A percentile compares a stretch with the other conserved stretches of the same genome.
These are phyloP conservation scores for Neotoxoptera formosana DNA, from an alignment of 1,140 invertebrate species.

Conservation along the genomic window DNA sequence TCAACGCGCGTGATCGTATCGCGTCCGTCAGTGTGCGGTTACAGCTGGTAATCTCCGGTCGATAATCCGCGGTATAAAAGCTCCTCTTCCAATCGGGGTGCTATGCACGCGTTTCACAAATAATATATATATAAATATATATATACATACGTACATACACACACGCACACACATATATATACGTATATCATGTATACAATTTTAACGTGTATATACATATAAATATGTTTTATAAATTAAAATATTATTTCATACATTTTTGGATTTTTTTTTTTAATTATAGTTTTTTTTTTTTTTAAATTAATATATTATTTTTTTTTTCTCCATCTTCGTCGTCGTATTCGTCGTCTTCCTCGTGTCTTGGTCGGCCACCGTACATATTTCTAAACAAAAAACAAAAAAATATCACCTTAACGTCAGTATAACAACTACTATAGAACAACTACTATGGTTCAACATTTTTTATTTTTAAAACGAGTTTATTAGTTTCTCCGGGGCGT, in stretches of 20 bases:
- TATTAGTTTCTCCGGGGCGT: background rate
- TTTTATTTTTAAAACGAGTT: background rate
- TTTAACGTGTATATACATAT: constrained; percentile 19
- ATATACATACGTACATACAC: background rate
- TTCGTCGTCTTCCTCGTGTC: background rate
- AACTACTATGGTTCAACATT: background rate
- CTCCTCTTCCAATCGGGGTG: background rate
- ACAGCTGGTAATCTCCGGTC: background rate
- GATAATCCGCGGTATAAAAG: background rate
- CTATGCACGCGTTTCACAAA: background rate
- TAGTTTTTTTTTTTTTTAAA: background rate
- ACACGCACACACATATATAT: background rate
- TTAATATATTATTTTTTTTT: constrained; percentile 29
- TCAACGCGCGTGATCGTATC: background rate
- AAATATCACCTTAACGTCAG: background rate
- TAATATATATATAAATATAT: background rate
- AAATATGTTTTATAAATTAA: constrained; percentile 23
- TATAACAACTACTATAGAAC: background rate
- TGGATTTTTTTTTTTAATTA: constrained; percentile 31
- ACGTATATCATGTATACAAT: constrained; percentile 2
- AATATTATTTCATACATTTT: constrained; percentile 26
- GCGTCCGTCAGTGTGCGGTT: background rate
- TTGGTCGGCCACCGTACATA: constrained; percentile 1
- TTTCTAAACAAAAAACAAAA: constrained; percentile 13
- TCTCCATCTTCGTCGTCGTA: background rate